Conservation (phyloP, 1,140 invertebrate genomes). For the Nephila pilipes region DNA sequence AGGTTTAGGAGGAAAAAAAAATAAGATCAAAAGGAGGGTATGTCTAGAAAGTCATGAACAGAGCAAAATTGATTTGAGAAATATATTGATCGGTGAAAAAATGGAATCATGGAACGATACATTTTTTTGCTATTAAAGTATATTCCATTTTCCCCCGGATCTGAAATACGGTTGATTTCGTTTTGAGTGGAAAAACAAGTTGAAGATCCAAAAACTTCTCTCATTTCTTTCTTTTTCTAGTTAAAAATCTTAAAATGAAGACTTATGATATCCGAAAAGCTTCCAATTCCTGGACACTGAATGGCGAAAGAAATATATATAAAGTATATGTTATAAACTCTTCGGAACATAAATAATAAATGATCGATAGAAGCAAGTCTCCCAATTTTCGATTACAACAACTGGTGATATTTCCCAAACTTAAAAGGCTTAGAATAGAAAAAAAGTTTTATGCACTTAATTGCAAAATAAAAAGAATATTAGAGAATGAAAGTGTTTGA, state of each 20-base stretch:
- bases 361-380: background rate
- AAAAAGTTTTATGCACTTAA: too few relatives aligned
- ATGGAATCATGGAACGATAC: background rate
- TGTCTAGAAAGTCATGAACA: conserved; percentile 37
- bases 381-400: background rate
- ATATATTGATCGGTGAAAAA: background rate
- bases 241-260: conserved; percentile 1
- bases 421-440: too few relatives aligned
- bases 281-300: background rate
- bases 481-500: too few relatives aligned
- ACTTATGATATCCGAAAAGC: background rate
- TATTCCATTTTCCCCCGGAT: background rate
- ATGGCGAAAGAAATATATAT: background rate
- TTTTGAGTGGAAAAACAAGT: conserved; percentile 29
- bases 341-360: background rate
- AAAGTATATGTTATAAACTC: background rate
- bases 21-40: background rate
- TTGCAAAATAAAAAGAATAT: too few relatives aligned
- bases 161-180: conserved; percentile 24
- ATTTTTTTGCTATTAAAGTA: conserved; percentile 22
- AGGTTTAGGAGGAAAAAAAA: background rate
- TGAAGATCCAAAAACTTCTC: background rate
- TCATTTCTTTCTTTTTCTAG: background rate
- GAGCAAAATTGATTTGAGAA: conserved; percentile 51
- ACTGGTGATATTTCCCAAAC: background rate